These are phyloP conservation scores for Drosophila pectinifera DNA, from an alignment of 1,140 invertebrate species.

Conservation along the genomic window DNA sequence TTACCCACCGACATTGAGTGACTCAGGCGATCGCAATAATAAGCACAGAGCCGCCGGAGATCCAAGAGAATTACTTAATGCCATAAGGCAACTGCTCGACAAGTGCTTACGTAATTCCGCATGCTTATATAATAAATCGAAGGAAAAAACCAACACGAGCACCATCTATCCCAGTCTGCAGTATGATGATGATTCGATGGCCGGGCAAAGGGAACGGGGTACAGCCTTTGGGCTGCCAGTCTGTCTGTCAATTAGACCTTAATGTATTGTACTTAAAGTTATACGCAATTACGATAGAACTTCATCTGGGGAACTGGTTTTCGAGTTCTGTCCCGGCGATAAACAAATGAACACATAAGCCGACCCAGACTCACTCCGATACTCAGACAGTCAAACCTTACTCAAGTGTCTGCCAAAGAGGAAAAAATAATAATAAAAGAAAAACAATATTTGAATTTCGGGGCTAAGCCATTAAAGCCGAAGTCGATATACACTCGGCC, in stretches of 20 bases:
- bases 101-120: conserved; percentile 75
- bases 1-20: conserved; percentile 21
- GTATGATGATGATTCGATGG: conserved; percentile 14
- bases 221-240: conserved; percentile 60
- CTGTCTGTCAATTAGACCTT: conserved; percentile 78
- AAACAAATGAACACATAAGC: conserved; percentile 76
- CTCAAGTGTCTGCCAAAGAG: conserved; percentile 36
- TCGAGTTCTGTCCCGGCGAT: conserved; percentile 36
- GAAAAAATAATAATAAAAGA: conserved; percentile 8
- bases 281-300: conserved; percentile 78
- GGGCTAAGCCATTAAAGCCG: not conserved
- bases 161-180: conserved; percentile 49
- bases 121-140: conserved; percentile 59
- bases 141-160: conserved; percentile 14
- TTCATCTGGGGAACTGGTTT: conserved; percentile 56
- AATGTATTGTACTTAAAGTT: conserved; percentile 80
- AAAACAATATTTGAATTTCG: conserved; percentile 7
- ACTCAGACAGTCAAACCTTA: conserved; percentile 42
- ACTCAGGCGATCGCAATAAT: conserved; percentile 17
- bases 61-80: conserved; percentile 56
- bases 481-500: conserved; percentile 19
- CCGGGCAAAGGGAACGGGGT: not conserved
- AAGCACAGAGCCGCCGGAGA: conserved; percentile 13
- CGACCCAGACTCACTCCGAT: conserved; percentile 34
- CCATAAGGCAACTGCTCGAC: conserved; percentile 46